Evolutionary conservation across 2,113 vertebrate genomes (phyloP).

Genomic region (Epinephelus lanceolatus): DNA sequence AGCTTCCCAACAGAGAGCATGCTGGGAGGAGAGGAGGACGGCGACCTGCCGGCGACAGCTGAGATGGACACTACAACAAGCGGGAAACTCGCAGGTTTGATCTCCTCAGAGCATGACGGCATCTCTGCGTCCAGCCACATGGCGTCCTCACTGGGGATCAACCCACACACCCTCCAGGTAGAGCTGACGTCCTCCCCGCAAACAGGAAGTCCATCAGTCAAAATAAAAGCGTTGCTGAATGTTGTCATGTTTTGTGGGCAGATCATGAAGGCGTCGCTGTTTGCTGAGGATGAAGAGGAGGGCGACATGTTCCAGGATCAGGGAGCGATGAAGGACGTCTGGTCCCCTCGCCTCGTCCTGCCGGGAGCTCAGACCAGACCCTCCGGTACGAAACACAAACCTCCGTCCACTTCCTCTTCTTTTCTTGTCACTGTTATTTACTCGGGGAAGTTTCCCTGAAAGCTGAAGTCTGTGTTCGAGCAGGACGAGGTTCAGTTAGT

Average conservation of each 20-base stretch:
- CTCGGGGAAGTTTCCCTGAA: neutral
- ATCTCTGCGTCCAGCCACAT: constrained; percentile 89
- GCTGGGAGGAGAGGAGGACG: constrained; percentile 68
- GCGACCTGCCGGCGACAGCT: neutral
- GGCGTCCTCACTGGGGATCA: constrained; percentile 90
- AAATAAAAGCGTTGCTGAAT: rapidly evolving
- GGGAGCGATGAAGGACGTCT: constrained; percentile 82
- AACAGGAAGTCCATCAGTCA: neutral
- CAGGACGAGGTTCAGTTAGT: too few species aligned
- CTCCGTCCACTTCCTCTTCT: neutral
- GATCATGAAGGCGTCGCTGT: constrained; percentile 98
- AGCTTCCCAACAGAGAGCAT: constrained; percentile 83
- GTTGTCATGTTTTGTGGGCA: constrained; percentile 56
- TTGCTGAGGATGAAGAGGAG: constrained; percentile 93
- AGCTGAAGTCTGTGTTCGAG: too few species aligned
- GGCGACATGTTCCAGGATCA: constrained; percentile 83
- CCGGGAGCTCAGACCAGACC: constrained; percentile 80
- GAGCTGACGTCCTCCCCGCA: neutral
- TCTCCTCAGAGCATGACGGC: constrained; percentile 82
- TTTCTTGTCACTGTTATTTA: neutral
- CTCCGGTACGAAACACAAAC: constrained; percentile 78
- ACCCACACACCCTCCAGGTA: constrained; percentile 96
- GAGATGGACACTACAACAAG: constrained; percentile 16
- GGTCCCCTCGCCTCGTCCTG: constrained; percentile 86
- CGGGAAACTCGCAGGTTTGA: constrained; percentile 46